Evolutionary conservation across 1,140 invertebrate species (phyloP).

Genomic region (Drosophila ercepeae): DNA sequence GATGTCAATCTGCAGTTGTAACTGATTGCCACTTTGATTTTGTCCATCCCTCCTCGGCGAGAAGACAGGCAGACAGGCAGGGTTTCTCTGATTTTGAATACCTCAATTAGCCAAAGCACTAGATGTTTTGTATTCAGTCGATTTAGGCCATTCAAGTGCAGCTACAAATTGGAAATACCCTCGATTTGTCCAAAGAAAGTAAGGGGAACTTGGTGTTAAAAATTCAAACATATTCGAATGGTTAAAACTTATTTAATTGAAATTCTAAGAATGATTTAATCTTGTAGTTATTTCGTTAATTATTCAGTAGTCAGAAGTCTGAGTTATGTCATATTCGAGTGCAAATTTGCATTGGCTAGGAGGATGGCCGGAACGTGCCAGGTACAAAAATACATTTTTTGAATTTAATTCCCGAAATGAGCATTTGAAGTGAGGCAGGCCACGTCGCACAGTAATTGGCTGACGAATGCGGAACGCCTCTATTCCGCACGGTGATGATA

Average conservation of each 20-base stretch:
- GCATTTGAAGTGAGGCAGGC: slow-evolving; percentile 36
- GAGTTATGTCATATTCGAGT: slow-evolving; percentile 34
- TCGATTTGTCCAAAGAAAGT: not conserved
- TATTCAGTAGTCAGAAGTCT: not conserved
- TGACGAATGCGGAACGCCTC: slow-evolving; percentile 50
- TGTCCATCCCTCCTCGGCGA: not conserved
- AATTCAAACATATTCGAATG: no score
- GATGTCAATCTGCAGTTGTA: slow-evolving; percentile 73
- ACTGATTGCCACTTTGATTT: slow-evolving; percentile 62
- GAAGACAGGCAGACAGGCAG: no score
- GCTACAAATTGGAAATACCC: not conserved
- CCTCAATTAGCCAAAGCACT: slow-evolving; percentile 3
- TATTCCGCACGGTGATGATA: slow-evolving; percentile 54
- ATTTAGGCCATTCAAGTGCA: slow-evolving; percentile 36
- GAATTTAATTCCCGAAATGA: slow-evolving; percentile 37
- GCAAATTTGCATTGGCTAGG: slow-evolving; percentile 42
- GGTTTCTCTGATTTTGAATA: slow-evolving; percentile 1
- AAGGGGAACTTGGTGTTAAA: not conserved
- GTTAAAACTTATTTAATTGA: no score
- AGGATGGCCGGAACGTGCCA: slow-evolving; percentile 43
- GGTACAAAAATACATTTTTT: slow-evolving; percentile 22
- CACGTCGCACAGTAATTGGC: slow-evolving; percentile 62
- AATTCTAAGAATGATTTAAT: not conserved
- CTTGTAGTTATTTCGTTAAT: not conserved
- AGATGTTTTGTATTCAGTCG: not conserved